Evolutionary conservation across 1,140 invertebrate species (phyloP), one percentile per base, ranked within the genome.

Genomic region (Polypedilum vanderplanki): DNA sequence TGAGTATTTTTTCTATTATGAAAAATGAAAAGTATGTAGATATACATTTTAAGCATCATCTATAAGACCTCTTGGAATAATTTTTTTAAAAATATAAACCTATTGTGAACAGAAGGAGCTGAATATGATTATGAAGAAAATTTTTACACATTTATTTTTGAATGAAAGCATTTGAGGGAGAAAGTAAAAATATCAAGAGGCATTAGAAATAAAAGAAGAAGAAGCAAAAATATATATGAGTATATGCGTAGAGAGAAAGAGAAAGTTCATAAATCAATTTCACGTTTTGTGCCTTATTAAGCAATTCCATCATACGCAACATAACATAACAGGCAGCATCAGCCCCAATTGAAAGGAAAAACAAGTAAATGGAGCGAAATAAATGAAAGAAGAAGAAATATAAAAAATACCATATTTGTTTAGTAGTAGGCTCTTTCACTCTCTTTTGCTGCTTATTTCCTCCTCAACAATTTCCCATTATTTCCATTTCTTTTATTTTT

Each of bases 191-290:
- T 5, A 33, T 33, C 24, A 33, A 33, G 24, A 33, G 24, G 24
- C 24, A 33, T 33, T 33, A 33, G 5, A 33, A 33, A 5, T 33
- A 33, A 5, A 33, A 33, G n/a, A n/a, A n/a, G n/a, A 33, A 33
- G 24, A 33, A 33, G 24, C 24, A 33, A 33, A 33, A n/a, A n/a
- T n/a, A 33, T 33, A 33, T 33, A 33, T 33, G 24, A 33, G 24
- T 33, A 33, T 33, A 5, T 33, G 24, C 24, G 24, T 33, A 33
- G 24, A 33, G 24, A 33, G 24, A 33, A 33, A 57, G 46, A n/a
- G 46, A 57, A 57, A 57, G 46, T 57, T 57, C 46, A 57, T 57
- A 57, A 57, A 57, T 57, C 46, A 57, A 57, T 57, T 57, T 57
- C 46, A 57, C 46, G 46, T 57, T 57, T 57, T n/a, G 12, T 57